Evolutionary conservation across 1,140 invertebrate genomes (phyloP).

Genomic region (Linepithema humile): DNA sequence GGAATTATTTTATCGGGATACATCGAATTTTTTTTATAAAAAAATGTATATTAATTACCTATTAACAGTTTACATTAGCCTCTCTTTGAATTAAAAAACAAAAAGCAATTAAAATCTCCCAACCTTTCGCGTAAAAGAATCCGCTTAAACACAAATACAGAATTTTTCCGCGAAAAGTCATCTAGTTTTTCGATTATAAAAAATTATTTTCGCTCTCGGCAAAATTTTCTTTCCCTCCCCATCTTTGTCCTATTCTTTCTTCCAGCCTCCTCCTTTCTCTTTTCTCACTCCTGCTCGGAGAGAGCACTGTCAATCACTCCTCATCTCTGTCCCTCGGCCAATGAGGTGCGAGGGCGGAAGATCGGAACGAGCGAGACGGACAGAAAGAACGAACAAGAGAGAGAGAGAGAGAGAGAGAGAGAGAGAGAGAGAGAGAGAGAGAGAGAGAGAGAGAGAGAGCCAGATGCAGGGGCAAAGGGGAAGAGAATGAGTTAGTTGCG

Average conservation of each 20-base stretch:
- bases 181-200: not conserved
- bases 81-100: no score
- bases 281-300: conserved; percentile 56
- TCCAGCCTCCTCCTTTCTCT: not conserved
- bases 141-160: not conserved
- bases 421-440: not conserved
- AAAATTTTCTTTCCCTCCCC: conserved; percentile 13
- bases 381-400: no score
- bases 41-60: no score
- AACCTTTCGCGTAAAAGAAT: no score
- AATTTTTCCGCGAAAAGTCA: not conserved
- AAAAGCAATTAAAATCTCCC: no score
- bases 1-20: no score
- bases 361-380: not conserved
- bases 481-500: conserved; percentile 10
- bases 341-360: conserved; percentile 1
- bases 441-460: not conserved
- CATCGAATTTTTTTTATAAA: no score
- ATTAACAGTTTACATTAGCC: no score
- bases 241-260: not conserved
- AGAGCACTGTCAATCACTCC: conserved; percentile 46
- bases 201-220: not conserved
- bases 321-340: not conserved
- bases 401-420: not conserved
- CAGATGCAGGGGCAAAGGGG: not conserved